These are phyloP conservation scores for Tychaedon coryphoeus DNA, from an alignment of 2,113 vertebrate species.

Conservation along the genomic window DNA sequence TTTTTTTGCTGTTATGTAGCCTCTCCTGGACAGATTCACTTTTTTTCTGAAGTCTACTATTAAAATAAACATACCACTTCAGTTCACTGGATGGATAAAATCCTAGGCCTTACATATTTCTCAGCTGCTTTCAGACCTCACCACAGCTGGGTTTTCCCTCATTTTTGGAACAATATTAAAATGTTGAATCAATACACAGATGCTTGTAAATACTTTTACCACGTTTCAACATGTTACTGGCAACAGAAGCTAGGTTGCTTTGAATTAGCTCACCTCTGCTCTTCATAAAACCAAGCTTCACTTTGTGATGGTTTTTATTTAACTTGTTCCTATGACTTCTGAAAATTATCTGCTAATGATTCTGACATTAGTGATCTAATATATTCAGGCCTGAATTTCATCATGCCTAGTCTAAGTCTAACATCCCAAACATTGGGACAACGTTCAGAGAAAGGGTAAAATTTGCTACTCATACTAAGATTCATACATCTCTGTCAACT, in stretches of 20 bases:
- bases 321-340: neutral
- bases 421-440: neutral
- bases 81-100: neutral
- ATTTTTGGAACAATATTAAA: neutral
- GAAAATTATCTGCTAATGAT: neutral
- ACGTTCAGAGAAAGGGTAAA: accelerated
- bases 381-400: neutral
- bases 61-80: neutral
- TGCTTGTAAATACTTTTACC: neutral
- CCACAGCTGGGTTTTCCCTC: neutral
- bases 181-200: neutral
- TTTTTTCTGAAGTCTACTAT: neutral
- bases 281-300: neutral
- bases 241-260: neutral
- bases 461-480: neutral
- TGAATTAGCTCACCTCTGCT: neutral
- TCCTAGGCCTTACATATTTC: neutral
- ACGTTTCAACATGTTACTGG: neutral
- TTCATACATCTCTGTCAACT: neutral
- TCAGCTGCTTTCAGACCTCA: neutral
- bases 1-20: neutral
- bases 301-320: neutral
- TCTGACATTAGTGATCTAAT: neutral
- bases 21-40: neutral
- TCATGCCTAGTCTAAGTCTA: neutral